phyloP scores from a whole-genome alignment of 2,113 vertebrate genomes.

The Castor canadensis region DNA sequence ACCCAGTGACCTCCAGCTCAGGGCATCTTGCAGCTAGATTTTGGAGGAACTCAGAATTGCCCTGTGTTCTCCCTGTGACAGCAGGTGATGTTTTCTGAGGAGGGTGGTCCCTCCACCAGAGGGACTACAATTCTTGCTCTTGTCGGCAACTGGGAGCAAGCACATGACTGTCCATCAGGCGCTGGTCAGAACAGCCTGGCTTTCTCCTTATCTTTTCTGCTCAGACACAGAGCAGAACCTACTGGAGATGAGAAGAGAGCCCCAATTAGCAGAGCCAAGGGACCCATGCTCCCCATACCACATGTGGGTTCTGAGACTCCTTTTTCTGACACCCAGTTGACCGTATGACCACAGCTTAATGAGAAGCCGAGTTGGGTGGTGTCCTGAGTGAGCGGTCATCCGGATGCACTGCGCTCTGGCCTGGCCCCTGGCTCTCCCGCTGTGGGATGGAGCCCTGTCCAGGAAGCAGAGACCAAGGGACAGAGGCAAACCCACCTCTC shows the following conservation, averaged over 20 bases:
- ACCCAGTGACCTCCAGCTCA: fast-evolving
- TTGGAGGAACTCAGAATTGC: fast-evolving
- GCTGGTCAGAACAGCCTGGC: conserved; percentile 72
- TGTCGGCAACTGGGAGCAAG: conserved; percentile 65
- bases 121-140: background rate
- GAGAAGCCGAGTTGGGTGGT: conserved; percentile 80
- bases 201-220: conserved; percentile 83
- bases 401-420: conserved; percentile 76
- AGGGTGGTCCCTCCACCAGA: background rate
- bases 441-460: conserved; percentile 80
- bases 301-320: fast-evolving
- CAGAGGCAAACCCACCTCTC: conserved; percentile 31
- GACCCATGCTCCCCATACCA: background rate
- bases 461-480: conserved; percentile 70
- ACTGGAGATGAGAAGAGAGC: conserved; percentile 67
- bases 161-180: background rate
- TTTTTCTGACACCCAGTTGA: conserved; percentile 26
- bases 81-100: fast-evolving
- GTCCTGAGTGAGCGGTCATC: conserved; percentile 81
- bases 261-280: conserved; percentile 83
- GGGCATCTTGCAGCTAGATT: fast-evolving
- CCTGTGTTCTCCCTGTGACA: fast-evolving
- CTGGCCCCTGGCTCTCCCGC: conserved; percentile 81
- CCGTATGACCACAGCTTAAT: conserved; percentile 81
- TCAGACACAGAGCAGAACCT: conserved; percentile 68